Evolutionary conservation across 1,140 invertebrate species (phyloP), one percentile per base, ranked within the genome.

Genomic region (Apis dorsata): DNA sequence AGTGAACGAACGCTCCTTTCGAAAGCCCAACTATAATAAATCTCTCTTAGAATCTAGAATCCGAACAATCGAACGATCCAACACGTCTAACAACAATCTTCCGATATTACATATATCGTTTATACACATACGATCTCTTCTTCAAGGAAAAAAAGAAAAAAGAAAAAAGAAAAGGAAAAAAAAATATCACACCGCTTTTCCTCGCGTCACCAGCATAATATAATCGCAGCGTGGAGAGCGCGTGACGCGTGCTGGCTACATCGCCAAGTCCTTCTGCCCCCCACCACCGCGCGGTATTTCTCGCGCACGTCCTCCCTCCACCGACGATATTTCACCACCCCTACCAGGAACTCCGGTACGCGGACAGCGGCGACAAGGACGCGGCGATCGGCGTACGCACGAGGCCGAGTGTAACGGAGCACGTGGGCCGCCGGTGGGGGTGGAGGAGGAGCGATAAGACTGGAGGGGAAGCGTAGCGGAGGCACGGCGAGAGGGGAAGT

Each of bases 221-320:
- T 87, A 84, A 53, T 81, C 86, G 86, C 80, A 83, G 84, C 87
- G 78, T 85, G 80, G 81, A 84, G 81, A 90, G 75, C 82, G 87
- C 84, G 89, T 90, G 86, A 91, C 88, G 91, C 88, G 89, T 86
- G 86, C 80, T 82, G 86, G 83, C 88, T 78, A 89, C 81, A 86
- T 85, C 83, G 84, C 85, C 66, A 78, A 85, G 83, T 81, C 87
- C 76, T 88, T 88, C 79, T 89, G 88, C 34, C 69, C 89, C 91
- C 91, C 90, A 88, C 90, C 90, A 88, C 88, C 86, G 86, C 19
- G 17, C 15, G 44, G n/a, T 8, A 28, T 81, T 79, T 69, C 86
- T 80, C 84, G 84, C 53, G 55, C 55, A 60, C 68, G 0, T 44
- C 5, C 34, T 72, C 49, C 66, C 84, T 76, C 80, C 77, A 63